Base-by-base conservation (phyloP, 2,797 vertebrate genomes). In the Limnodromus scolopaceus region DNA sequence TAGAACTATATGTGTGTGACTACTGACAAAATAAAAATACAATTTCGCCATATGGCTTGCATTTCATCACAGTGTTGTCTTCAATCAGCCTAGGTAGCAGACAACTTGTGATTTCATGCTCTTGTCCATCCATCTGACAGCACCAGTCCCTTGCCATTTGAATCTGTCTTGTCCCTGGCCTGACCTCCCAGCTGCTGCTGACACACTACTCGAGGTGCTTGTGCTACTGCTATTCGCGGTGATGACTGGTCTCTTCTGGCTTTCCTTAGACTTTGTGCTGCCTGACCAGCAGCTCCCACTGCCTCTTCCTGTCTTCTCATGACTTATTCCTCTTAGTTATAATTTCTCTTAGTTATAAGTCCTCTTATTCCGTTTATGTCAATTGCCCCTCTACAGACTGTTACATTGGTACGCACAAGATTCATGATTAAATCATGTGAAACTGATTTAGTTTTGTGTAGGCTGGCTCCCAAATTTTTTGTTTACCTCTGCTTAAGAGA, bases 1-100 rank as follows among this genome's bases (percentile, higher is more conserved):
- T 45, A 87, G 60, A 78, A 43, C 2, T 32, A 32, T 19, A 16
- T 2, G 3, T 38, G 36, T 43, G 10, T 8, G 16, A 43, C 20
- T 45, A 30, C 64, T 60, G 68, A 93, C 39, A 87, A 91, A 87
- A 34, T 3, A 76, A 69, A n/a, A 84, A 45, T 30, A 32, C 17
- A 34, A 2, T 46, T 77, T 87, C 34, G 34, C 91, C 84, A 87
- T 79, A 90, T 86, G 94, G 87, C 49, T 84, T 84, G 25, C 46
- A 32, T 92, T 92, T 76, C 63, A 65, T 75, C 77, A 28, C 49
- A 55, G 22, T 3, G 10, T 30, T 92, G 39, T 18, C 58, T 88
- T 86, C 5, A 0, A 14, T 81, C 88, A 93, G 39, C 27, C n/a
- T 69, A 46, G 24, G n/a, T 58, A 46, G 13, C 34, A 88, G 76